Evolutionary conservation across 2,113 vertebrate species (phyloP).

Genomic region (Otolemur garnettii): DNA sequence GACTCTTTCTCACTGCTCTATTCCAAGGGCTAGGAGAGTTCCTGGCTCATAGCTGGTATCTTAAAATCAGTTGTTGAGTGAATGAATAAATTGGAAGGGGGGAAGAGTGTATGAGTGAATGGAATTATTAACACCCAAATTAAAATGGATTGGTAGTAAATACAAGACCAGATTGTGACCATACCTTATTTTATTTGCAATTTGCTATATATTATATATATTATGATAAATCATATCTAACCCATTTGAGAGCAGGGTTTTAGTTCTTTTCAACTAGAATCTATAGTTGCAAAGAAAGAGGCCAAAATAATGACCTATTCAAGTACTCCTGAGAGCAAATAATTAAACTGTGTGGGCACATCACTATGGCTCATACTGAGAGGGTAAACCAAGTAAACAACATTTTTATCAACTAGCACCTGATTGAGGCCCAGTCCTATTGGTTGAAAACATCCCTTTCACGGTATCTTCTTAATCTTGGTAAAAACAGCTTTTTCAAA

Average conservation of each 20-base stretch:
- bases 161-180: background rate
- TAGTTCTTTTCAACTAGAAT: background rate
- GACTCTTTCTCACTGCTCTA: background rate
- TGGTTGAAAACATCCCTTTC: background rate
- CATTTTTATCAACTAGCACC: conserved; percentile 29
- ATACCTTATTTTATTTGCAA: background rate
- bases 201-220: background rate
- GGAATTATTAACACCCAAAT: background rate
- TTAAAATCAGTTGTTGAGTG: conserved; percentile 22
- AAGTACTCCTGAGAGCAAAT: conserved; percentile 16
- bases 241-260: background rate
- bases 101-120: background rate
- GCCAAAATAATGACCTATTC: background rate
- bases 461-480: background rate
- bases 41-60: background rate
- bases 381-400: background rate
- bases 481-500: conserved; percentile 4
- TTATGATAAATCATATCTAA: background rate
- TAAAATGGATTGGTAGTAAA: conserved; percentile 40
- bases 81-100: background rate
- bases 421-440: background rate
- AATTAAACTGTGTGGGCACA: conserved; percentile 17
- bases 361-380: background rate
- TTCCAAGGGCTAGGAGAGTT: background rate
- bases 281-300: background rate